Evolutionary conservation across 2,113 vertebrate species (phyloP).

Genomic region (Phalacrocorax brasilianus): DNA sequence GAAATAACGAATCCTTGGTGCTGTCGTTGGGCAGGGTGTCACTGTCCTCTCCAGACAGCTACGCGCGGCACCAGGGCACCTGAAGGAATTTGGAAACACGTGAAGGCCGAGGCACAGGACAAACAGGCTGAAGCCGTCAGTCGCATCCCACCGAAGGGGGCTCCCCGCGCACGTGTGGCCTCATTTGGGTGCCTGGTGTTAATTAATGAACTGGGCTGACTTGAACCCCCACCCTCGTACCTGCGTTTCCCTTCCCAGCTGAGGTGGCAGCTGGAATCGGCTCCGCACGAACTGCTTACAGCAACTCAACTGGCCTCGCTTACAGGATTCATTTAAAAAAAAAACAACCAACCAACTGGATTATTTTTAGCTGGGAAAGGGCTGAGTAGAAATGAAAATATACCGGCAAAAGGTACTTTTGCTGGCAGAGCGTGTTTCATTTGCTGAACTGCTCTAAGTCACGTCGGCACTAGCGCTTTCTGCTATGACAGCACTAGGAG

Average conservation of each 20-base stretch:
- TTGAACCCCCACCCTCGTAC: rapidly evolving
- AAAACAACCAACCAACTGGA: not conserved
- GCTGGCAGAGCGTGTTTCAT: rapidly evolving
- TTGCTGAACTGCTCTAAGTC: not conserved
- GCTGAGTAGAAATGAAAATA: not conserved
- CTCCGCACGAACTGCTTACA: rapidly evolving
- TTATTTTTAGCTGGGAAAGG: not conserved
- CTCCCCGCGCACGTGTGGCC: rapidly evolving
- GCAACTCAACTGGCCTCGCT: rapidly evolving
- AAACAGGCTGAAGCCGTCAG: rapidly evolving
- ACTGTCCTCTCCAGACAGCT: rapidly evolving
- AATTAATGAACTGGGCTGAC: rapidly evolving
- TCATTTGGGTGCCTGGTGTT: rapidly evolving
- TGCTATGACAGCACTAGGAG: not conserved
- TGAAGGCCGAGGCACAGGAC: not conserved
- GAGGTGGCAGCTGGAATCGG: rapidly evolving
- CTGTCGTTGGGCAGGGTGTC: not conserved
- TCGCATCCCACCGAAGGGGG: rapidly evolving
- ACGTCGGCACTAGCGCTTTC: rapidly evolving
- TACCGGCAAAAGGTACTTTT: not conserved
- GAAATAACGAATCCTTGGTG: rapidly evolving
- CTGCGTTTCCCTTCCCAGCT: not conserved
- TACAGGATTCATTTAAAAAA: rapidly evolving
- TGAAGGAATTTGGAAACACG: rapidly evolving
- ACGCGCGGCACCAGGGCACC: not conserved